A percentile compares a stretch with the other conserved stretches of the same genome.
Evolutionary conservation across 2,113 vertebrate genomes (phyloP).

Genomic region (Silurus meridionalis): DNA sequence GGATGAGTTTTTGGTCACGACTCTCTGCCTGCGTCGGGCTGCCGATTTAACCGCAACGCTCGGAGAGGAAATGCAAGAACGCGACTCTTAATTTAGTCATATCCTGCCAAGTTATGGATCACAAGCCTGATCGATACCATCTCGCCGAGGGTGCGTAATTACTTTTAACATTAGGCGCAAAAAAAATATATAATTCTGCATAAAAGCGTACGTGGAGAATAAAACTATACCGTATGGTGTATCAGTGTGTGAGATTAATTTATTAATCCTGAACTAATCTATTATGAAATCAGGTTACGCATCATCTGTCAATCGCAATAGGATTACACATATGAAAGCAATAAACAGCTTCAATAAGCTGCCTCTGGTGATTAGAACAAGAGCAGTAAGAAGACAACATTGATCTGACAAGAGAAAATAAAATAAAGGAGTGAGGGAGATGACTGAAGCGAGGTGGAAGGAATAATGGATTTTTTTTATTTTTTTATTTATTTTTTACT

Average conservation of each 20-base stretch:
- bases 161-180: background rate
- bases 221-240: background rate
- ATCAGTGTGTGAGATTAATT: slow-evolving; percentile 35
- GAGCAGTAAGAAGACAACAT: slow-evolving; percentile 44
- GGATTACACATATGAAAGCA: slow-evolving; percentile 52
- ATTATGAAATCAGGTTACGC: slow-evolving; percentile 41
- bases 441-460: background rate
- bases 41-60: background rate
- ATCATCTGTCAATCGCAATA: slow-evolving; percentile 39
- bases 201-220: background rate
- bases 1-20: background rate
- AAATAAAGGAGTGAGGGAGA: slow-evolving; percentile 6
- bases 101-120: background rate
- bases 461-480: background rate
- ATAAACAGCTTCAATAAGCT: slow-evolving; percentile 49
- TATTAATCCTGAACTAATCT: slow-evolving; percentile 48
- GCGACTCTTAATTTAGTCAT: background rate
- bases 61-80: background rate
- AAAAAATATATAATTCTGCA: background rate
- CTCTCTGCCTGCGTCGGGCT: background rate
- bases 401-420: slow-evolving; percentile 39
- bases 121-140: background rate
- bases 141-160: background rate
- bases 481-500: slow-evolving; percentile 18
- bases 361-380: slow-evolving; percentile 48